Conservation (phyloP, 2,888 invertebrate genomes). For the Aleiodes alternator region DNA sequence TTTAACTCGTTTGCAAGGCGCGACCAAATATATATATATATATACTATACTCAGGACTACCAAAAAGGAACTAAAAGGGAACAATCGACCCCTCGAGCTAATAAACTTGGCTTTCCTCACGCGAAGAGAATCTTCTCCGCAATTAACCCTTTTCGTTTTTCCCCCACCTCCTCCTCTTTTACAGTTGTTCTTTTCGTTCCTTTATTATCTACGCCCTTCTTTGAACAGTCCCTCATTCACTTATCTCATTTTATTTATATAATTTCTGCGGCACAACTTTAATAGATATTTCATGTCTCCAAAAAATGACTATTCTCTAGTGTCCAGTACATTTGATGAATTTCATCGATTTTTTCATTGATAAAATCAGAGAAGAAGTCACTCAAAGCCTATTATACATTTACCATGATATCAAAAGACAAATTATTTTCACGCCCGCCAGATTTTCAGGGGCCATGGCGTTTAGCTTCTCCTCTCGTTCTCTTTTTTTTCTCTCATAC, state of each 20-base stretch:
- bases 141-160: conserved; percentile 52
- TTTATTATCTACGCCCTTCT: conserved; percentile 20
- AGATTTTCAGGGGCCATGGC: conserved; percentile 1
- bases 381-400: too few relatives aligned
- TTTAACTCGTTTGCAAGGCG: conserved; percentile 54
- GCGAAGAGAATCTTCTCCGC: conserved; percentile 40
- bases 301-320: background rate
- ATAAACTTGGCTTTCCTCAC: conserved; percentile 49
- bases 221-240: conserved; percentile 12
- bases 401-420: background rate
- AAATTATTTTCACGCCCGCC: conserved; percentile 31
- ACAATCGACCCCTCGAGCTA: conserved; percentile 54
- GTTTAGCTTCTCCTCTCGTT: background rate
- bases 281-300: background rate
- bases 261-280: background rate
- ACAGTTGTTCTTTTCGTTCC: conserved; percentile 27
- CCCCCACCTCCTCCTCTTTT: conserved; percentile 36
- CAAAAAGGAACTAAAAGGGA: conserved; percentile 19
- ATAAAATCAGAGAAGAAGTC: too few relatives aligned
- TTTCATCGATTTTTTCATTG: too few relatives aligned
- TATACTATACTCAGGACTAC: conserved; percentile 6
- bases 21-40: conserved; percentile 27
- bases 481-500: conserved; percentile 30
- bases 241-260: conserved; percentile 8
- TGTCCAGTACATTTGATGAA: too few relatives aligned